A percentile compares a stretch with the other conserved stretches of the same genome.
These are phyloP conservation scores for Idris sp. DNA, from an alignment of 1,140 invertebrate genomes.

Conservation along the genomic window DNA sequence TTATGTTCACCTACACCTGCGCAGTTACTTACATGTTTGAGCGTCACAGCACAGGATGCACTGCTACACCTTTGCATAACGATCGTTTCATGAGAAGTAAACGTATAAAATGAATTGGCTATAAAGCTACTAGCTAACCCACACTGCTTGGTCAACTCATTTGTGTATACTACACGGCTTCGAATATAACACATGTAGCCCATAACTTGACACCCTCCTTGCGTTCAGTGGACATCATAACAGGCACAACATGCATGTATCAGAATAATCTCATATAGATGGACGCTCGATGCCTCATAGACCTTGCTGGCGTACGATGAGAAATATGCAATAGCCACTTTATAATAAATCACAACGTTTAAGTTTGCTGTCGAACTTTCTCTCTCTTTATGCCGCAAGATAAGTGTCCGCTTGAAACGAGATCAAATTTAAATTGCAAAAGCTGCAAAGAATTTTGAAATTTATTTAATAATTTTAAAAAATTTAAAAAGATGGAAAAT, in stretches of 20 bases:
- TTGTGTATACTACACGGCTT: conserved; percentile 47
- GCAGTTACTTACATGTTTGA: conserved; percentile 50
- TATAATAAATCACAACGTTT: conserved; percentile 34
- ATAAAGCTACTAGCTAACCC: conserved; percentile 64
- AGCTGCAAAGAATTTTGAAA: too few species aligned
- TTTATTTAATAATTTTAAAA: too few species aligned
- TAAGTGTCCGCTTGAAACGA: too few species aligned
- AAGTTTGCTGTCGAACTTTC: too few species aligned
- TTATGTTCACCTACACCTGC: conserved; percentile 42
- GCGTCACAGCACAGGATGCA: conserved; percentile 42
- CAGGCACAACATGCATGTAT: conserved; percentile 52
- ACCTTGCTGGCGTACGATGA: conserved; percentile 45
- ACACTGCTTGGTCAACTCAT: conserved; percentile 59
- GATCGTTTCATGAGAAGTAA: conserved; percentile 66
- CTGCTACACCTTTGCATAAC: conserved; percentile 56
- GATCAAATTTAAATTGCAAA: too few species aligned
- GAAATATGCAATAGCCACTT: conserved; percentile 47
- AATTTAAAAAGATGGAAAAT: too few species aligned
- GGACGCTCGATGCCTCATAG: conserved; percentile 52
- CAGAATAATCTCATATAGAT: conserved; percentile 65
- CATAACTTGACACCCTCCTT: conserved; percentile 66
- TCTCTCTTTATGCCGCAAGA: too few species aligned
- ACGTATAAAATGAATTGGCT: conserved; percentile 71
- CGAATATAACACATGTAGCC: conserved; percentile 60
- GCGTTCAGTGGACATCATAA: conserved; percentile 52